Percentiles rank a stretch among this genome's conserved stretches.
Conservation (phyloP, 2,113 vertebrate species). For the Periophthalmus modestus region DNA sequence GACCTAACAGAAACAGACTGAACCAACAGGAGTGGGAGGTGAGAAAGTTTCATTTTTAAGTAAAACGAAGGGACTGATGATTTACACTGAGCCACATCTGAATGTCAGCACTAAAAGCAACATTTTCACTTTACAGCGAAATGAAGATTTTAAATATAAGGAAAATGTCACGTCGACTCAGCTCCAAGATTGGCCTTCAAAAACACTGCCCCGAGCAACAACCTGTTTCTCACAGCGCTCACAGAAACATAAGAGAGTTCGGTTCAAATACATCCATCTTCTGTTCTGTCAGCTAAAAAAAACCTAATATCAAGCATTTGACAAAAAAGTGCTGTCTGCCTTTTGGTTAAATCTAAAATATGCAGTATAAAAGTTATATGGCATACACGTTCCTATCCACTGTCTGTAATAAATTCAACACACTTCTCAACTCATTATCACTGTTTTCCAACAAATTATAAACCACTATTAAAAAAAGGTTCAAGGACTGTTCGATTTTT, state of each 20-base stretch:
- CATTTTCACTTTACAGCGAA: constrained; percentile 63
- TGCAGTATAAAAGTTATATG: background rate
- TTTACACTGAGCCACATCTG: constrained; percentile 43
- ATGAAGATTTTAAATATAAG: constrained; percentile 50
- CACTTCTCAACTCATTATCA: too few species aligned
- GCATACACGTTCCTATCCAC: too few species aligned
- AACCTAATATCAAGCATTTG: background rate
- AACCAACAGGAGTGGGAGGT: constrained; percentile 57
- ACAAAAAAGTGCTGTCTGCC: background rate
- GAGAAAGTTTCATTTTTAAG: constrained; percentile 61
- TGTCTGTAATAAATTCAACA: too few species aligned
- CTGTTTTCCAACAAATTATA: too few species aligned
- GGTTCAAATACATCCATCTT: constrained; percentile 23
- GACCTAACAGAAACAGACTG: constrained; percentile 33
- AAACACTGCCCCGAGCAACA: constrained; percentile 40
- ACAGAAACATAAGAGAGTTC: constrained; percentile 32
- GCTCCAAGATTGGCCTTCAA: constrained; percentile 51
- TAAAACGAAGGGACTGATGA: constrained; percentile 31
- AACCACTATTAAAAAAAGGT: too few species aligned
- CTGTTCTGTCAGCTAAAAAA: constrained; percentile 24
- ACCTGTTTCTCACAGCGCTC: constrained; percentile 29
- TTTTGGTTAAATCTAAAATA: background rate
- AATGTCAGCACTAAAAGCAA: constrained; percentile 53
- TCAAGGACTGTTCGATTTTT: too few species aligned
- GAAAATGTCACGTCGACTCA: constrained; percentile 47